Evolutionary conservation across 2,888 invertebrate genomes (phyloP), one percentile per base, ranked within the genome.

Genomic region (Sinhomidia bicolor): DNA sequence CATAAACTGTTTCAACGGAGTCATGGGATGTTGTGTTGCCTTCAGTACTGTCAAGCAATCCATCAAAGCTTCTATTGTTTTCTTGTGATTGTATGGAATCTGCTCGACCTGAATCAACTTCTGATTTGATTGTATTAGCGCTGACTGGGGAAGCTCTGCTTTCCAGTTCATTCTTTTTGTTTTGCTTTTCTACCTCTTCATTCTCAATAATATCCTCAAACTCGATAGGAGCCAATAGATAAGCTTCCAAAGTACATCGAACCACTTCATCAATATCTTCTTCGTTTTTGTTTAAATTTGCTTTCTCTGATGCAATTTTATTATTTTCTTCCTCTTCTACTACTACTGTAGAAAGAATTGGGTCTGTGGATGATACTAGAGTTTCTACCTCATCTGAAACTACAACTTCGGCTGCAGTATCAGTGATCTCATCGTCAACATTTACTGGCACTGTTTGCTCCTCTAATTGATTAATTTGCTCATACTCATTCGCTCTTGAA

Each of bases 1-100:
- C 88, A 29, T 88, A 88, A 6, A 88, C 88, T 3, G 88, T 88
- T 36, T 88, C 88, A 32, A 88, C 88, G n/a, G 88, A 88, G 20
- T 88, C 88, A 41, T 88, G 88, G 0, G 88, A 88, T 5, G 87
- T 82, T 32, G 83, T 88, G 65, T 88, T 88, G 0, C 88, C 88
- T 44, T 88, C 88, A 1, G 83, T 65, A 7, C 36, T 36, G 23
- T 83, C 88, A 9, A 68, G 10, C 14, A 54, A 3, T 4, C 76
- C 84, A 1, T 88, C 88, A 17, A 81, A 26, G 10, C 44, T 47
- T 54, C 26, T 65, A 26, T 17, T 62, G 26, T 68, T 83, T 9
- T 87, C 74, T 17, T 83, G 78, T n/a, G 88, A 88, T 29, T 84
- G 88, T 23, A 88, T 84, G 4, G 88, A 88, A 26, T 88, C 88